Base-by-base conservation (phyloP, 2,888 invertebrate genomes). In the Perizoma flavofasciatum region DNA sequence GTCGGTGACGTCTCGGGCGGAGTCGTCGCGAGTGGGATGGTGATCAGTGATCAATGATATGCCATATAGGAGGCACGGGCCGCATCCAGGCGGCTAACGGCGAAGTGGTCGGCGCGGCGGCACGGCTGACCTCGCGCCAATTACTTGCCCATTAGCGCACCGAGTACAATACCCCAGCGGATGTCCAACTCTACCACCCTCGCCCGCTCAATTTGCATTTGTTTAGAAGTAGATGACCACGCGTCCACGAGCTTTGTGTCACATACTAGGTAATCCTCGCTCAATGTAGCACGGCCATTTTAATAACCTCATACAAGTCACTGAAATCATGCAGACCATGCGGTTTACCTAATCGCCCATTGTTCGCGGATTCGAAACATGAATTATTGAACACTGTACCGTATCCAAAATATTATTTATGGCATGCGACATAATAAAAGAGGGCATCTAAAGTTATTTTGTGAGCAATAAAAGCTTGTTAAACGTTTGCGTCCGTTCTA, bases 121-220 rank as follows among this genome's bases (percentile, higher is more conserved):
- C 81, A 79, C 79, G 67, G 68, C 74, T 81, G 82, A 83, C 83
- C 85, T 86, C 88, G 87, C 78, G 79, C 86, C 86, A 89, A 89
- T 91, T 90, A 89, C 82, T 69, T 79, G 73, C 70, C 81, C 86
- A 89, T 90, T 90, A 90, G 83, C 81, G 82, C 77, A 71, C 73
- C 70, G 81, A 79, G 79, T 79, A 89, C 88, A 89, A 89, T 89
- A 81, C 79, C 75, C 72, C 70, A 75, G 79, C 83, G 86, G 87
- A 87, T 86, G 88, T 86, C 84, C 87, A 86, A 74, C 78, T 73
- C 75, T 68, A 69, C 76, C 73, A 75, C 79, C 78, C 73, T 77
- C 75, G 71, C 77, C 76, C 73, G 79, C 79, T 81, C 80, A 81
- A 90, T 89, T 91, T 88, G 84, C 89, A 88, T 91, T 89, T 88